Base-by-base conservation (phyloP, 1,140 invertebrate species). In the Planococcus citri region DNA sequence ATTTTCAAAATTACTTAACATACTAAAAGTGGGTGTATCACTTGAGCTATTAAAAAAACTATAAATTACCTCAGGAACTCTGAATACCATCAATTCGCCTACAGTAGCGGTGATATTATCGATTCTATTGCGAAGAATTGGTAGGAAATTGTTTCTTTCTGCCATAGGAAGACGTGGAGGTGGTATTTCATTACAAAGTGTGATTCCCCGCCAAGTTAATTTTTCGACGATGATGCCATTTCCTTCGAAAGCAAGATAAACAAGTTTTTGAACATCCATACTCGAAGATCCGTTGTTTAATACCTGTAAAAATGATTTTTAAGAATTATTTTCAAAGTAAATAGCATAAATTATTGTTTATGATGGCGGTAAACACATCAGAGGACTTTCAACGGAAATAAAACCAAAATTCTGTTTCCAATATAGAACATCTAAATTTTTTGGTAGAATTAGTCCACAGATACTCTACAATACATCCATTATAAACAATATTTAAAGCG, bases 91-190 rank as follows among this genome's bases (percentile, higher is more conserved):
- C 72, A 94, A 79, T 76, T 88, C 84, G 51, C 91, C 91, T 60
- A 87, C 85, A 8, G 86, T 87, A 25, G 88, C 89, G 74, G 89
- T 89, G 25, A 94, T 81, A 29, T 86, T 83, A 81, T 94, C 91
- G 37, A 95, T 88, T 76, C 88, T 89, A 79, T 94, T 94, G 51
- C 90, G 80, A 17, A 88, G 83, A 72, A 87, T 81, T 0, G 91
- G 91, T 67, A 87, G 82, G 73, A 83, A 85, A 74, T 92, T 92
- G 70, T 82, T 78, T 61, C 81, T 77, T 69, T 80, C 76, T 20
- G 80, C 76, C 70, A 75, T 76, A 69, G 76, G 76, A 70, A 64
- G 20, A 22, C 22, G 60, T 4, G 60, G 60, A 10, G 60, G 21
- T 4, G 25, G 60, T 27, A 64, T 27, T 25, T 64, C 25, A 14